Evolutionary conservation across 2,113 vertebrate species (phyloP).

Genomic region (Protobothrops mucrosquamatus): DNA sequence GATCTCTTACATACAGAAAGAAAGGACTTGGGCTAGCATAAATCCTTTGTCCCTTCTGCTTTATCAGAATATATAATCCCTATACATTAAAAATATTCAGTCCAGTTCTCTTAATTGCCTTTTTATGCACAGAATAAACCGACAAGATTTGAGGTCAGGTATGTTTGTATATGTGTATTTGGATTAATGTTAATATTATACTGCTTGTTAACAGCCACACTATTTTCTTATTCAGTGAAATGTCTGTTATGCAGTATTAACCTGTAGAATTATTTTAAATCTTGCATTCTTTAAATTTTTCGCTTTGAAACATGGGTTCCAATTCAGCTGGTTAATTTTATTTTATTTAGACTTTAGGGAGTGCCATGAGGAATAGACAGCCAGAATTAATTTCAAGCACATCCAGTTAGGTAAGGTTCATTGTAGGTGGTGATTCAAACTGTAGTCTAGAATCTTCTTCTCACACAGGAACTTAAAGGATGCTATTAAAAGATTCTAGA

Average conservation of each 20-base stretch:
- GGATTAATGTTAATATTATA: not conserved
- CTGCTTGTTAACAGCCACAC: not conserved
- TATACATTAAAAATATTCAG: not conserved
- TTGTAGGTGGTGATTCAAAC: slow-evolving; percentile 29
- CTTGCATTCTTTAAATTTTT: not conserved
- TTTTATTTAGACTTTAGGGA: slow-evolving; percentile 40
- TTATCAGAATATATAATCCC: not conserved
- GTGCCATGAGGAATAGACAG: slow-evolving; percentile 42
- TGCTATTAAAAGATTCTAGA: slow-evolving; percentile 48
- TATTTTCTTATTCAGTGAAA: not conserved
- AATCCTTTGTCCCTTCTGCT: not conserved
- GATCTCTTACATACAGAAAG: not conserved
- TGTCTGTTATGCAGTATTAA: not conserved
- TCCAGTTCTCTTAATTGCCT: rapidly evolving
- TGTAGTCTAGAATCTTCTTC: slow-evolving; percentile 6
- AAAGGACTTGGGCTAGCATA: not conserved
- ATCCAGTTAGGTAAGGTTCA: slow-evolving; percentile 19
- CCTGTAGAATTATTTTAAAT: slow-evolving; percentile 4
- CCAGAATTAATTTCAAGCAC: not conserved
- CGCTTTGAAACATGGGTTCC: slow-evolving; percentile 39
- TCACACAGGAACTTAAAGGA: slow-evolving; percentile 19
- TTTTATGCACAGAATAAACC: not conserved
- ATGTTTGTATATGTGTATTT: not conserved
- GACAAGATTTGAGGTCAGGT: not conserved
- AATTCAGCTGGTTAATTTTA: slow-evolving; percentile 39